Evolutionary conservation across 2,113 vertebrate species (phyloP).

Genomic region (Ageneiosus marmoratus): DNA sequence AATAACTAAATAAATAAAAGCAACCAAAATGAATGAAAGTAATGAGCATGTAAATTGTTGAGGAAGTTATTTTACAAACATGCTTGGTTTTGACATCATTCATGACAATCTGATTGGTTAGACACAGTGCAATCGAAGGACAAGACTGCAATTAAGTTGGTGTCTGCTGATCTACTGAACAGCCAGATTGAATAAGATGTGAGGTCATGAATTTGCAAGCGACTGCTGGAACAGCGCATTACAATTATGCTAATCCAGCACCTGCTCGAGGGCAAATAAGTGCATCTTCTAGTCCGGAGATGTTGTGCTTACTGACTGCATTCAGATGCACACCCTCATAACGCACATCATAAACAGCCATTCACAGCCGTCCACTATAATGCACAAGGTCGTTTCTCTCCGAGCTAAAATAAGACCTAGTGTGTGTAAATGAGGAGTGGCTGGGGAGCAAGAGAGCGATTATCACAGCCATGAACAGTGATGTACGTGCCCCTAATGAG

Average conservation of each 20-base stretch:
- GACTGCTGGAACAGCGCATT: not conserved
- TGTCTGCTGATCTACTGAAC: not conserved
- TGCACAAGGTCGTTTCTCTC: constrained; percentile 2
- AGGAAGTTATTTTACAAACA: not conserved
- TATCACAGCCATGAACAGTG: constrained; percentile 38
- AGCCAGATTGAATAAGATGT: not conserved
- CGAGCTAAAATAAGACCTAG: constrained; percentile 19
- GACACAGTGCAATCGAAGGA: not conserved
- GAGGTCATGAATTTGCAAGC: not conserved
- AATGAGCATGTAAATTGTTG: not conserved
- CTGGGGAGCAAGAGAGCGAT: constrained; percentile 44
- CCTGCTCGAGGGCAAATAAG: not conserved
- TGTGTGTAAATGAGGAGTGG: constrained; percentile 23
- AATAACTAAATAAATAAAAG: not conserved
- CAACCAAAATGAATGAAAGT: too few species aligned
- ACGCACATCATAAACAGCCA: not conserved
- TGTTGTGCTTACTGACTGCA: not conserved
- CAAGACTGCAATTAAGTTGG: not conserved
- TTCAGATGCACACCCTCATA: not conserved
- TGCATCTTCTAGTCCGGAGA: not conserved
- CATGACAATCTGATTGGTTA: too few species aligned
- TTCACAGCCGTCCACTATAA: not conserved
- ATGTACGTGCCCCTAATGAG: constrained; percentile 47
- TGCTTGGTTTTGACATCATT: not conserved
- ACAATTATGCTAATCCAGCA: constrained; percentile 9